phyloP scores from a whole-genome alignment of 2,888 invertebrate species.

The Poecilobothrus nobilitatus region DNA sequence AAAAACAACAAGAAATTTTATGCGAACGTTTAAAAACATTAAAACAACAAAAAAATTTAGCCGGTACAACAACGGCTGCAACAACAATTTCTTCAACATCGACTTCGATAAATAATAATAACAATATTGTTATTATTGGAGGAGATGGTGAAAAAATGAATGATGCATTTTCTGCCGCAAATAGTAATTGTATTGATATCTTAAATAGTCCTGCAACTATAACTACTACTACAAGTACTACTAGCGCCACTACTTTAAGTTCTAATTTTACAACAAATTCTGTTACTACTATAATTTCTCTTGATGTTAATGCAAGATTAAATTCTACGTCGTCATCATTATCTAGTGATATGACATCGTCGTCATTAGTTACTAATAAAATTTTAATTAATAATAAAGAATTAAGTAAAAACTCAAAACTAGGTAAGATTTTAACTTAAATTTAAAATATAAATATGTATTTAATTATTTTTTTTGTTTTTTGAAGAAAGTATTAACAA shows the following conservation, averaged over 20 bases:
- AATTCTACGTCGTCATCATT: neutral
- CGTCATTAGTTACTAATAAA: constrained; percentile 1
- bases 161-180: neutral
- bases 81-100: constrained; percentile 8
- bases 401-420: neutral
- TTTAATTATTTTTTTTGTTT: too few relatives aligned
- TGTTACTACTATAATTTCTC: neutral
- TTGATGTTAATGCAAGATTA: too few relatives aligned
- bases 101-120: neutral
- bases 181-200: neutral
- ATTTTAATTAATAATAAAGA: neutral
- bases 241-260: neutral
- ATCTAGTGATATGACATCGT: neutral
- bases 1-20: constrained; percentile 79
- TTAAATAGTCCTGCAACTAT: neutral
- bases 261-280: neutral
- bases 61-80: constrained; percentile 16
- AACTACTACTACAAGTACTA: neutral
- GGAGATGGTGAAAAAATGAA: neutral
- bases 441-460: too few relatives aligned
- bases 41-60: constrained; percentile 23
- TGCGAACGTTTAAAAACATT: constrained; percentile 59
- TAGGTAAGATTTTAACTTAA: neutral
- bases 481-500: too few relatives aligned
- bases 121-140: constrained; percentile 7